Conservation (phyloP, 2,113 vertebrate species). For the Oryzias woworae region DNA sequence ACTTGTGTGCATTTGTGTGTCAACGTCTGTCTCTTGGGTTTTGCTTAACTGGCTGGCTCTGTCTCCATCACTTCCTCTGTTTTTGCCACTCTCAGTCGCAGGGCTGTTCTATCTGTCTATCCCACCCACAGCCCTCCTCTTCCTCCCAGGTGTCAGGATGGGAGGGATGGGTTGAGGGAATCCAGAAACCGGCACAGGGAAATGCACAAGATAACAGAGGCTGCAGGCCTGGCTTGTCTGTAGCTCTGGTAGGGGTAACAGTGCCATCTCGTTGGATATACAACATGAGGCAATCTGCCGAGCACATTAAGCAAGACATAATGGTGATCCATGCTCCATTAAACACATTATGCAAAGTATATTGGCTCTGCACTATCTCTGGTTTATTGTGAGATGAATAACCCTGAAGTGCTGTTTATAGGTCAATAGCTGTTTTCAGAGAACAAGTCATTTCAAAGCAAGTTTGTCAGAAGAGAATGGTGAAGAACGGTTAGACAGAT, state of each 20-base stretch:
- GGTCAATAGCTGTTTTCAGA: conserved; percentile 15
- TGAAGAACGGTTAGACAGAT: conserved; percentile 16
- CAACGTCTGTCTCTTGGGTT: conserved; percentile 69
- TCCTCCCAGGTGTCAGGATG: conserved; percentile 60
- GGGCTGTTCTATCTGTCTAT: conserved; percentile 55
- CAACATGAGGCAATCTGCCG: conserved; percentile 52
- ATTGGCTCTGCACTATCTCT: conserved; percentile 65
- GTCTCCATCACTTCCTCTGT: conserved; percentile 79
- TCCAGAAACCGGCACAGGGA: conserved; percentile 49
- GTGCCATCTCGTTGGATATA: conserved; percentile 59
- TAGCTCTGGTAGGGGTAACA: conserved; percentile 23
- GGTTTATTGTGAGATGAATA: conserved; percentile 43
- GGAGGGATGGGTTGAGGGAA: conserved; percentile 54
- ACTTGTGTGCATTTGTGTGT: conserved; percentile 29
- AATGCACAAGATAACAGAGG: conserved; percentile 51
- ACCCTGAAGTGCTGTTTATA: conserved; percentile 25
- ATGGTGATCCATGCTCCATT: conserved; percentile 55
- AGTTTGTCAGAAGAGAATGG: conserved; percentile 18
- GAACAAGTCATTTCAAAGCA: conserved; percentile 21
- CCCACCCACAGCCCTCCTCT: conserved; percentile 17
- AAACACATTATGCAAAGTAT: conserved; percentile 67
- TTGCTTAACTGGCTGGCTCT: conserved; percentile 62
- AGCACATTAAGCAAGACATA: conserved; percentile 65
- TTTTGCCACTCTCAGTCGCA: conserved; percentile 69
- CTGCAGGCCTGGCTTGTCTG: conserved; percentile 33